Evolutionary conservation across 2,888 invertebrate species (phyloP).

Genomic region (Seladonia tumulorum): DNA sequence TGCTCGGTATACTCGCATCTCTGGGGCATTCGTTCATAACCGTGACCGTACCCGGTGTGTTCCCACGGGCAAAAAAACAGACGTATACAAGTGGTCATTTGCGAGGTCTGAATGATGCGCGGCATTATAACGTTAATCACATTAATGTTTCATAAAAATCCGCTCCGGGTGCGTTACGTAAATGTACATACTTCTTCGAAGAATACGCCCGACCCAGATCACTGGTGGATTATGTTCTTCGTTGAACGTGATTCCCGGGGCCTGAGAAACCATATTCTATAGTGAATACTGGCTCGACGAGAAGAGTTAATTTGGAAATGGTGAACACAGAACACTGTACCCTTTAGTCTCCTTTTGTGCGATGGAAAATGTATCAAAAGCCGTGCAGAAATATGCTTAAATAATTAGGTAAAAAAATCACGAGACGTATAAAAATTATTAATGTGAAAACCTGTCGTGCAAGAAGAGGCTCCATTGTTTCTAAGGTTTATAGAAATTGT

Average conservation of each 20-base stretch:
- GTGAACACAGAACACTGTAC: not conserved
- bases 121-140: constrained; percentile 5
- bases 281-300: not conserved
- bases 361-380: not conserved
- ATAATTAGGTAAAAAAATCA: too few species aligned
- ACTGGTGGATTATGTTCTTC: not conserved
- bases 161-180: not conserved
- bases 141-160: not conserved
- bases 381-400: too few species aligned
- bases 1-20: constrained; percentile 1
- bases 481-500: too few species aligned
- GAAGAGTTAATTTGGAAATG: not conserved
- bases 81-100: constrained; percentile 2
- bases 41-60: not conserved
- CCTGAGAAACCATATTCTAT: not conserved
- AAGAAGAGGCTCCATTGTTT: too few species aligned
- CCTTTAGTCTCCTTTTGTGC: not conserved
- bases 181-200: not conserved
- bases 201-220: not conserved
- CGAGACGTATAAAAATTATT: too few species aligned
- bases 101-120: not conserved
- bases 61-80: not conserved
- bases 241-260: not conserved
- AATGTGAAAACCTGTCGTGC: too few species aligned
- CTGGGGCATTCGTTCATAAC: constrained; percentile 8